phyloP scores from a whole-genome alignment of 1,140 invertebrate species.

The Drosophila guanche region DNA sequence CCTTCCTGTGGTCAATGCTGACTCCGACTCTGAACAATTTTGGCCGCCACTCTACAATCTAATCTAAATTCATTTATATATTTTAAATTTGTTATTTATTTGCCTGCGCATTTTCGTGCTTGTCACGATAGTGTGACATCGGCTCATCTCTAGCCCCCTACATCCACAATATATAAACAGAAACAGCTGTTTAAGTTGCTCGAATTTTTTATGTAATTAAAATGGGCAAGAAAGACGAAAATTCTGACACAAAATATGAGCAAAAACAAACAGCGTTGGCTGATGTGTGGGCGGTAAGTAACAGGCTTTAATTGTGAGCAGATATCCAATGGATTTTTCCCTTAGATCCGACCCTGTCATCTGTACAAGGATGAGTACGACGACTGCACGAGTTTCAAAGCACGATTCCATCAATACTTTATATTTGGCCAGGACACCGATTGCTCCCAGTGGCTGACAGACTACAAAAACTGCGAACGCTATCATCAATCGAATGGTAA shows the following conservation, averaged over 20 bases:
- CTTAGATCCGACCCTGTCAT: conserved; percentile 89
- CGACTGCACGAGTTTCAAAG: conserved; percentile 90
- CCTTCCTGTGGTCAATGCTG: no score
- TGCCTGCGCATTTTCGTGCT: no score
- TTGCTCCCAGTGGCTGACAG: conserved; percentile 91
- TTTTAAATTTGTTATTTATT: no score
- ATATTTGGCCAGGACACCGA: conserved; percentile 89
- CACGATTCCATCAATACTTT: conserved; percentile 94
- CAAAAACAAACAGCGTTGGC: conserved; percentile 15
- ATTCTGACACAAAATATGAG: conserved; percentile 26
- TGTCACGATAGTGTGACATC: no score
- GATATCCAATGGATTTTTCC: conserved; percentile 8
- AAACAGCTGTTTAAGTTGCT: conserved; percentile 41
- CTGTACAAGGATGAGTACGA: conserved; percentile 91
- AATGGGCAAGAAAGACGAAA: conserved; percentile 44
- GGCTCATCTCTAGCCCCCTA: no score
- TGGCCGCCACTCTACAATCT: no score
- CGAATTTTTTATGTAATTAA: conserved; percentile 33
- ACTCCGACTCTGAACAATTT: no score
- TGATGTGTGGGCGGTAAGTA: conserved; percentile 73
- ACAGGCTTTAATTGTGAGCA: neutral
- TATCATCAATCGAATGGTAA: conserved; percentile 86
- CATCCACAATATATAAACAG: conserved; percentile 35
- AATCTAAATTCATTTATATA: no score
- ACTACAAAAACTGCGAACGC: conserved; percentile 89